Evolutionary conservation across 2,797 vertebrate genomes (phyloP), one percentile per base, ranked within the genome.

Genomic region (Smutsia temminckii): DNA sequence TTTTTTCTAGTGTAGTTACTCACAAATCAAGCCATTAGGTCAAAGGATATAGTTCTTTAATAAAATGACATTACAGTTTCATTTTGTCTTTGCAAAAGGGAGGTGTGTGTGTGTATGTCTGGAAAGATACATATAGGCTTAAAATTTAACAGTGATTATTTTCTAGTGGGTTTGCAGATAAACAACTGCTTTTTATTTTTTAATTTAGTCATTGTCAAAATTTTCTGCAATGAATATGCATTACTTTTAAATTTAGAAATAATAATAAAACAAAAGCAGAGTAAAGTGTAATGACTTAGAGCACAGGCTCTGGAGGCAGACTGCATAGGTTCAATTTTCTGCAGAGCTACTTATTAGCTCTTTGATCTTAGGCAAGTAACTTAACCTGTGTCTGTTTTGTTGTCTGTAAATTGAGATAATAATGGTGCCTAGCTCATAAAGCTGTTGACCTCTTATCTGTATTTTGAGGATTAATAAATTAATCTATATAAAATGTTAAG

Each of bases 91-190:
- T 83, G 11, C 6, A 63, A 86, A 88, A 89, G 23, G 21, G 49
- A 10, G 59, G 23, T 61, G 5, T 69, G 23, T 59, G 21, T 72
- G 8, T 92, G 9, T 42, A 21, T 93, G 53, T 25, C 23, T 77
- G 27, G 17, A 75, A 85, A 57, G 46, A 29, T 49, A 59, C 3
- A 55, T 69, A 46, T 16, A 16, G 81, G 23, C 25, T 71, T 75
- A 78, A 64, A 85, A 64, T 89, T 91, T 87, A 61, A 59, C 46
- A 71, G 20, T 96, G 55, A 92, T 72, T 93, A 59, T 74, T 89
- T 95, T 10, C 61, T 83, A n/a, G 6, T 89, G 23, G 8, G 2
- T 78, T 86, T 93, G 8, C 34, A 93, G 75, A 85, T 81, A 79
- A 75, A 46, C 77, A 80, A 61, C 5, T 72, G 16, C 2, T 69